Evolutionary conservation across 2,797 vertebrate species (phyloP).

Genomic region (Glossophaga mutica): DNA sequence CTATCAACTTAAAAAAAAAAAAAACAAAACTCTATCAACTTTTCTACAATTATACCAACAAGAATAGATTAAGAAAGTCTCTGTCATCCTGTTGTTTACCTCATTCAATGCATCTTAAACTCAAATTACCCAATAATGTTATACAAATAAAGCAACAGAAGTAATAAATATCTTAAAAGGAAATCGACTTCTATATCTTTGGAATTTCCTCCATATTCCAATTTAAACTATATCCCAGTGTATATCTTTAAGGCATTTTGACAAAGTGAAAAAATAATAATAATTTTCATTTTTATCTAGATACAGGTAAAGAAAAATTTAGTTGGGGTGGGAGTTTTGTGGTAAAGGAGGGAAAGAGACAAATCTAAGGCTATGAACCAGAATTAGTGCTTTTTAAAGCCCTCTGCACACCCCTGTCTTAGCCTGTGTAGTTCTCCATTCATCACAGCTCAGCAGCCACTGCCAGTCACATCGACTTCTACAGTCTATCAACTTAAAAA

Average conservation of each 20-base stretch:
- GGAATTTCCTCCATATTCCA: background rate
- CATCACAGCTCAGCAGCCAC: background rate
- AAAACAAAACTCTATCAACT: background rate
- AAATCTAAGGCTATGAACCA: background rate
- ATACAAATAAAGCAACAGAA: constrained; percentile 42
- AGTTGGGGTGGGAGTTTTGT: background rate
- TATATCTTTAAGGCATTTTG: background rate
- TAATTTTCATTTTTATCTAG: constrained; percentile 5
- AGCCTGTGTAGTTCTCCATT: background rate
- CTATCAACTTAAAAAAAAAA: background rate
- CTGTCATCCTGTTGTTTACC: background rate
- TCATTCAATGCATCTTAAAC: background rate
- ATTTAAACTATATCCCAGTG: background rate
- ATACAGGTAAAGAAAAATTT: background rate
- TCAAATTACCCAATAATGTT: background rate
- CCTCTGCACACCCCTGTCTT: background rate
- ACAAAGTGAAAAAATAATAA: background rate
- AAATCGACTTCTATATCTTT: background rate
- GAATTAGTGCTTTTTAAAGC: background rate
- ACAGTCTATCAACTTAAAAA: too few species aligned
- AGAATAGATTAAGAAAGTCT: background rate
- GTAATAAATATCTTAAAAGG: constrained; percentile 27
- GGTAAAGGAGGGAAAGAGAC: background rate
- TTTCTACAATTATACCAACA: background rate
- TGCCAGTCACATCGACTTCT: too few species aligned